Percentiles rank a stretch among this genome's conserved stretches.
Evolutionary conservation across 2,113 vertebrate species (phyloP).

Genomic region (Stegostoma tigrinum): DNA sequence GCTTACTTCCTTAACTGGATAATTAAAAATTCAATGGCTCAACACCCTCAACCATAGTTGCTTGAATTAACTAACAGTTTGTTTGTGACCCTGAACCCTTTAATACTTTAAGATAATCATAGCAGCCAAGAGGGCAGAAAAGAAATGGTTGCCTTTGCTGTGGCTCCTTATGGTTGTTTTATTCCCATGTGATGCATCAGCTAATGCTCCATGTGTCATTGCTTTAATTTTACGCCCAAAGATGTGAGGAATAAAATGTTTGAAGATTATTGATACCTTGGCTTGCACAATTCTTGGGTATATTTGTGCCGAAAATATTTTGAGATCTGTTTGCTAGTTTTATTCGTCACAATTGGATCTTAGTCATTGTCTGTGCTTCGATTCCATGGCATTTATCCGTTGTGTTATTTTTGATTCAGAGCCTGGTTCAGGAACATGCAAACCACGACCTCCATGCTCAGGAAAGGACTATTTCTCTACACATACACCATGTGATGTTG

Average conservation of each 20-base stretch:
- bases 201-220: neutral
- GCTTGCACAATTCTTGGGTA: neutral
- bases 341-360: neutral
- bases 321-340: neutral
- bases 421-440: slow-evolving; percentile 71
- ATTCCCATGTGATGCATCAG: neutral
- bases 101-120: neutral
- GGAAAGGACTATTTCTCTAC: slow-evolving; percentile 87
- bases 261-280: neutral
- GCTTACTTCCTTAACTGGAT: neutral
- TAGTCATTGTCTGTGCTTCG: slow-evolving; percentile 25
- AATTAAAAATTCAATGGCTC: neutral
- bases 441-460: slow-evolving; percentile 69
- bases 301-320: neutral
- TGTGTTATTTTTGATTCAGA: slow-evolving; percentile 46
- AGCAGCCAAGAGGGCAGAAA: neutral
- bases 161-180: neutral
- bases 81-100: neutral
- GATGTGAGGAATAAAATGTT: neutral
- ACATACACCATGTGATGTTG: slow-evolving; percentile 74
- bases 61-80: neutral
- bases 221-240: neutral
- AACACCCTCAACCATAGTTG: neutral
- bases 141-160: neutral
- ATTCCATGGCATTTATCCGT: slow-evolving; percentile 39